These are phyloP conservation scores for Typhlomys cinereus DNA, from an alignment of 2,113 vertebrate genomes.

Conservation along the genomic window DNA sequence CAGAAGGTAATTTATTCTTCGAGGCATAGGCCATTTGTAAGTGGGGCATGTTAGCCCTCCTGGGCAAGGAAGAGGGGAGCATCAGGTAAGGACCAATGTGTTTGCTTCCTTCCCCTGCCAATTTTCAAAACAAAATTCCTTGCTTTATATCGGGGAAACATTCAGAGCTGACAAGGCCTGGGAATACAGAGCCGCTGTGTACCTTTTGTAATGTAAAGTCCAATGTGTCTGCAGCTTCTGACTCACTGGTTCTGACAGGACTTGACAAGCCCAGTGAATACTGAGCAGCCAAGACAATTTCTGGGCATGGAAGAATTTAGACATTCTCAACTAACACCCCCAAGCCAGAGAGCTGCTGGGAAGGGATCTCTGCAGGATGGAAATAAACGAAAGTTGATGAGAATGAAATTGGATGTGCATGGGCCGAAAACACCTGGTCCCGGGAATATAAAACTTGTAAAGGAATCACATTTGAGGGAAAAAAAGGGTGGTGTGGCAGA, in stretches of 20 bases:
- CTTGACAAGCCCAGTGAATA: slow-evolving; percentile 47
- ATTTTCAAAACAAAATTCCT: slow-evolving; percentile 51
- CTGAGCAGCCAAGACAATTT: not conserved
- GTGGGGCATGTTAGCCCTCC: not conserved
- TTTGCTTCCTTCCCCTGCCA: slow-evolving; percentile 13
- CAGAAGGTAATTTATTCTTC: slow-evolving; percentile 8
- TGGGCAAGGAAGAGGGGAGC: not conserved
- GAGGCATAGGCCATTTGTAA: slow-evolving; percentile 33
- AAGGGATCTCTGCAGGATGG: not conserved
- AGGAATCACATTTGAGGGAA: not conserved
- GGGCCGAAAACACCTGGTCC: not conserved
- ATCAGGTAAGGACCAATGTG: not conserved
- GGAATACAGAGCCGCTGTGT: not conserved
- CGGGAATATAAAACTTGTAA: not conserved
- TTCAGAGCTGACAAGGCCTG: slow-evolving; percentile 39
- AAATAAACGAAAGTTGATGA: not conserved
- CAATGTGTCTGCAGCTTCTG: slow-evolving; percentile 27
- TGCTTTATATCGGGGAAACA: slow-evolving; percentile 29
- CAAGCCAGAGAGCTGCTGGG: not conserved
- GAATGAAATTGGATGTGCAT: not conserved
- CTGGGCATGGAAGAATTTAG: slow-evolving; percentile 32
- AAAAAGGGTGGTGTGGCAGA: not conserved
- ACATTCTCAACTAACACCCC: not conserved
- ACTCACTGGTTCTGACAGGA: slow-evolving; percentile 37
- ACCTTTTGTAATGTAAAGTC: slow-evolving; percentile 45